These are phyloP conservation scores for Uria lomvia DNA, from an alignment of 2,113 vertebrate genomes.

Conservation along the genomic window DNA sequence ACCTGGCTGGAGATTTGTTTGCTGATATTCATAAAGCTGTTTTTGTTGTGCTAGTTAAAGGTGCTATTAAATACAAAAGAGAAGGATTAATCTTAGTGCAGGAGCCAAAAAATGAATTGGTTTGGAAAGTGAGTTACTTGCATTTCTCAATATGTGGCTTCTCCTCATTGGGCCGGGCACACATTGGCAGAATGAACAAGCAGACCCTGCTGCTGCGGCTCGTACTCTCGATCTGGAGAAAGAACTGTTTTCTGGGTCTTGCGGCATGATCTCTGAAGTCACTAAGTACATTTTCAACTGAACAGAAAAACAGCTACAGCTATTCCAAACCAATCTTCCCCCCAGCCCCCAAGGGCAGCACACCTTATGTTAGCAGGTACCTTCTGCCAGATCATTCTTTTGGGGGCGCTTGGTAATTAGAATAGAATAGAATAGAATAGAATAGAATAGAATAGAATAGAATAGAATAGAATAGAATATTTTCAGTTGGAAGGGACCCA, in stretches of 20 bases:
- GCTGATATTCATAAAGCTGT: not conserved
- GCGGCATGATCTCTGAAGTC: not conserved
- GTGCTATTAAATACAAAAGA: not conserved
- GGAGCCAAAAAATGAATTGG: not conserved
- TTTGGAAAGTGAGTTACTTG: not conserved
- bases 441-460: not conserved
- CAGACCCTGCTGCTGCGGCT: not conserved
- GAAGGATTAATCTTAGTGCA: not conserved
- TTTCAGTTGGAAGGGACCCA: not conserved
- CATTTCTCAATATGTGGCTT: not conserved
- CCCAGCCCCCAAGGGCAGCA: not conserved
- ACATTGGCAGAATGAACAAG: not conserved
- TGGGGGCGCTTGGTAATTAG: not conserved
- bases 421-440: not conserved
- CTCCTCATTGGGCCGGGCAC: accelerated
- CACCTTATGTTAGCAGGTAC: not conserved
- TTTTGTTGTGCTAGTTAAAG: not conserved
- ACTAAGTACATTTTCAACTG: not conserved
- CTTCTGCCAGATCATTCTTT: not conserved
- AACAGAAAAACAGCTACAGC: not conserved
- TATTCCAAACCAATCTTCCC: not conserved
- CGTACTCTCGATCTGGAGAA: accelerated
- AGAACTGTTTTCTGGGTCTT: not conserved
- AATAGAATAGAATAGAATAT: not conserved
- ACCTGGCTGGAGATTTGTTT: not conserved